Percentiles rank a stretch among this genome's conserved stretches.
Evolutionary conservation across 2,797 vertebrate genomes (phyloP).

Genomic region (Rhynchotus rufescens): DNA sequence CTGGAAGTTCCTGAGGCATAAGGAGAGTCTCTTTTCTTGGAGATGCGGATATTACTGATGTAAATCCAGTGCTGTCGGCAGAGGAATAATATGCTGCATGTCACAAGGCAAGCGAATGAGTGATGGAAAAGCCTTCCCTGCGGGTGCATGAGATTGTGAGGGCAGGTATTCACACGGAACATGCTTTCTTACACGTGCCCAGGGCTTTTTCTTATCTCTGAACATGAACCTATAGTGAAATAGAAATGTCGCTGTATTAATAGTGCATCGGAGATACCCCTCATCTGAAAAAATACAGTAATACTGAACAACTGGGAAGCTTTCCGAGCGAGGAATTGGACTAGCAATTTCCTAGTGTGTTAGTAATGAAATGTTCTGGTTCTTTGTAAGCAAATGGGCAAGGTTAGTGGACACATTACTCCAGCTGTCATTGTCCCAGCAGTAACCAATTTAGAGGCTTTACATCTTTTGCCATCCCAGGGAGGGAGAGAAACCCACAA

Average conservation of each 20-base stretch:
- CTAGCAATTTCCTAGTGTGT: constrained; percentile 28
- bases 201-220: constrained; percentile 57
- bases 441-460: constrained; percentile 59
- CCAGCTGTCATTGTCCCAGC: constrained; percentile 40
- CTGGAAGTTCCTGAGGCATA: neutral
- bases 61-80: constrained; percentile 11
- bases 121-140: neutral
- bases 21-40: constrained; percentile 7
- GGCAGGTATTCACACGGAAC: constrained; percentile 33
- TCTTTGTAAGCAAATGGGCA: constrained; percentile 57
- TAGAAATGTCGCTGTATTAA: constrained; percentile 51
- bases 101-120: neutral
- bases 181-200: constrained; percentile 30
- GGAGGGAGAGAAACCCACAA: neutral
- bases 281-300: constrained; percentile 43
- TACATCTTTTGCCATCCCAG: constrained; percentile 45
- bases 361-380: constrained; percentile 49
- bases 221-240: constrained; percentile 31
- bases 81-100: neutral
- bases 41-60: constrained; percentile 34
- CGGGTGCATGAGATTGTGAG: neutral
- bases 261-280: constrained; percentile 26
- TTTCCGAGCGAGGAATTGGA: constrained; percentile 52
- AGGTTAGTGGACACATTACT: constrained; percentile 50
- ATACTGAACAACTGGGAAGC: constrained; percentile 26